Evolutionary conservation across 2,888 invertebrate genomes (phyloP).

Genomic region (Gryllus longicercus): DNA sequence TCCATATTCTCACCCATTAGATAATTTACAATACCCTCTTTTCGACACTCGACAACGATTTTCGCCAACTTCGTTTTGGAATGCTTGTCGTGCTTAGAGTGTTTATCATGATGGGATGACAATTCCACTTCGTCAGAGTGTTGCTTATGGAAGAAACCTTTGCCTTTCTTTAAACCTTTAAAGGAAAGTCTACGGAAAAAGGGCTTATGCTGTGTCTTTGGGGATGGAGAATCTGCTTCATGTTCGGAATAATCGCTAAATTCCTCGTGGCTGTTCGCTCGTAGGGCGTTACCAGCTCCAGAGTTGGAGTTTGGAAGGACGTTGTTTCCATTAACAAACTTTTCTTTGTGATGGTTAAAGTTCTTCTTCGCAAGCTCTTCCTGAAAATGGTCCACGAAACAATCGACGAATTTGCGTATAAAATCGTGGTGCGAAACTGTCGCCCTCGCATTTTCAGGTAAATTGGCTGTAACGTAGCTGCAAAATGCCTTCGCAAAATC

Average conservation of each 20-base stretch:
- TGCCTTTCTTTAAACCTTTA: slow-evolving; percentile 78
- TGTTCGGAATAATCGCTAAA: slow-evolving; percentile 66
- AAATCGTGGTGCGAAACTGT: slow-evolving; percentile 74
- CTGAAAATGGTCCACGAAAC: slow-evolving; percentile 82
- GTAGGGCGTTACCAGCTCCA: slow-evolving; percentile 31
- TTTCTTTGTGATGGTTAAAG: slow-evolving; percentile 45
- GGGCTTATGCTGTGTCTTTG: slow-evolving; percentile 76
- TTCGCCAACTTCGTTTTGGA: slow-evolving; percentile 84
- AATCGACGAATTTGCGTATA: slow-evolving; percentile 76
- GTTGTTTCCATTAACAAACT: slow-evolving; percentile 47
- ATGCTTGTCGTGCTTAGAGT: slow-evolving; percentile 58
- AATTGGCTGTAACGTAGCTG: slow-evolving; percentile 68
- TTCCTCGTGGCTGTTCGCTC: slow-evolving; percentile 40
- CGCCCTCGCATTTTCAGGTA: slow-evolving; percentile 62
- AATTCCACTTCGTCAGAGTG: slow-evolving; percentile 82
- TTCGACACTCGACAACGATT: slow-evolving; percentile 88
- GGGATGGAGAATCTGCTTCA: slow-evolving; percentile 65
- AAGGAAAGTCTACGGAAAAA: slow-evolving; percentile 85
- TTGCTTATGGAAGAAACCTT: slow-evolving; percentile 84
- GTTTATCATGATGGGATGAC: slow-evolving; percentile 46
- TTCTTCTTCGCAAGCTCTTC: slow-evolving; percentile 59
- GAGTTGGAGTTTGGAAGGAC: slow-evolving; percentile 26
- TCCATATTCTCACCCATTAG: slow-evolving; percentile 88
- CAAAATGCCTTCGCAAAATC: slow-evolving; percentile 86
- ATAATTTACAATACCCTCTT: slow-evolving; percentile 91